phyloP scores from a whole-genome alignment of 2,888 invertebrate species.

The Pyrochroa serraticornis region DNA sequence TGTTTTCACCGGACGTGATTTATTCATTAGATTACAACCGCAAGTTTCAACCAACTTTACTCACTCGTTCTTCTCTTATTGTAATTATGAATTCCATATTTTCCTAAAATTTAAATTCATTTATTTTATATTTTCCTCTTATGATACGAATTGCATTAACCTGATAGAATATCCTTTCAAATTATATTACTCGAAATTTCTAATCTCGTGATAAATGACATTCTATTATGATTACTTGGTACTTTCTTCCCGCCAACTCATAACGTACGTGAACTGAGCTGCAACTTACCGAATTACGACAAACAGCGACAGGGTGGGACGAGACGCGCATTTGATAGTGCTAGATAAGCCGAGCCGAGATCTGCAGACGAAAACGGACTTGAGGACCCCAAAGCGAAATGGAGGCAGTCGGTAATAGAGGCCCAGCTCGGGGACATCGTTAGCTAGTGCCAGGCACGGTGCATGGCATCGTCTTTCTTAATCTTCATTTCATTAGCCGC shows the following conservation, averaged over 20 bases:
- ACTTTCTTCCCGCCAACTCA: slow-evolving; percentile 20
- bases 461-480: slow-evolving; percentile 18
- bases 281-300: slow-evolving; percentile 23
- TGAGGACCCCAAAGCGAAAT: slow-evolving; percentile 19
- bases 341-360: slow-evolving; percentile 34
- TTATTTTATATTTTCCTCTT: slow-evolving; percentile 8
- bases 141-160: background rate
- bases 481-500: slow-evolving; percentile 35
- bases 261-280: slow-evolving; percentile 25
- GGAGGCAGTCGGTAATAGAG: slow-evolving; percentile 27
- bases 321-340: slow-evolving; percentile 31
- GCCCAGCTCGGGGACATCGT: slow-evolving; percentile 35
- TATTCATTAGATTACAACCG: slow-evolving; percentile 35
- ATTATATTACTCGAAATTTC: slow-evolving; percentile 15
- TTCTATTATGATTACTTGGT: slow-evolving; percentile 19
- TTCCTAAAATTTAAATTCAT: slow-evolving; percentile 14
- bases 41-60: slow-evolving; percentile 23
- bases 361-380: slow-evolving; percentile 35
- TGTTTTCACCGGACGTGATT: slow-evolving; percentile 31
- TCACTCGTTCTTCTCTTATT: slow-evolving; percentile 15
- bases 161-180: slow-evolving; percentile 20
- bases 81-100: slow-evolving; percentile 10
- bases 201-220: slow-evolving; percentile 17
- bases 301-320: slow-evolving; percentile 22
- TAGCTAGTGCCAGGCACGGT: slow-evolving; percentile 34